Base-by-base conservation (phyloP, 2,797 vertebrate genomes). In the Darevskia mixta region DNA sequence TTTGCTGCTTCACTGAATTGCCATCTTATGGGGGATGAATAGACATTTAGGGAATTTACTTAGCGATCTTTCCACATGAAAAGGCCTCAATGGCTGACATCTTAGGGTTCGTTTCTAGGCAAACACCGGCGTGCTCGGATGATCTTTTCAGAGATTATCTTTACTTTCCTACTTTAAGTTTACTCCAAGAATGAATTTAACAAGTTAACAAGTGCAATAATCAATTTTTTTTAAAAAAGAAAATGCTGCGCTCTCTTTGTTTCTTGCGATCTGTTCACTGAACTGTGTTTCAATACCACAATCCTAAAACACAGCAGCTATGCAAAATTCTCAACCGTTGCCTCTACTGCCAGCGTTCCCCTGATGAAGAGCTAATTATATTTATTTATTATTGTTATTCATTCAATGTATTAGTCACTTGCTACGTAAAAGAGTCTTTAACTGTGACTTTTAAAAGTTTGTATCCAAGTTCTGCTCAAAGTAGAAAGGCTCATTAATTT, bases 11-110 rank as follows among this genome's bases (percentile, higher is more conserved):
- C 95, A 93, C 87, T 87, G 94, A 86, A 67, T 94, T 91, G 88
- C 93, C 91, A 93, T 96, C 95, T 95, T 93, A 93, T 4, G 82
- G 87, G 92, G 95, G 95, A 96, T 96, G 96, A 97, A 97, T 96
- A 93, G 96, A 94, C 95, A 96, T 96, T 97, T 96, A 97, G 95
- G 76, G 94, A 96, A 97, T 97, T 97, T 97, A 97, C 96, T 97
- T 95, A 97, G 96, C 91, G 84, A 96, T 96, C 94, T 95, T 97
- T 97, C 97, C 96, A 96, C 96, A 96, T 97, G 97, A 97, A 94
- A 95, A 96, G 90, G 66, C 92, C 96, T 96, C 95, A 97, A 97
- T 96, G 94, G 95, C 88, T 88, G 92, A 97, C 94, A 95, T 96
- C 94, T 95, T 94, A 0, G 81, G 85, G 91, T 91, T 92, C 92